These are phyloP conservation scores for Acrobasis suavella DNA, from an alignment of 2,888 invertebrate species.

Conservation along the genomic window DNA sequence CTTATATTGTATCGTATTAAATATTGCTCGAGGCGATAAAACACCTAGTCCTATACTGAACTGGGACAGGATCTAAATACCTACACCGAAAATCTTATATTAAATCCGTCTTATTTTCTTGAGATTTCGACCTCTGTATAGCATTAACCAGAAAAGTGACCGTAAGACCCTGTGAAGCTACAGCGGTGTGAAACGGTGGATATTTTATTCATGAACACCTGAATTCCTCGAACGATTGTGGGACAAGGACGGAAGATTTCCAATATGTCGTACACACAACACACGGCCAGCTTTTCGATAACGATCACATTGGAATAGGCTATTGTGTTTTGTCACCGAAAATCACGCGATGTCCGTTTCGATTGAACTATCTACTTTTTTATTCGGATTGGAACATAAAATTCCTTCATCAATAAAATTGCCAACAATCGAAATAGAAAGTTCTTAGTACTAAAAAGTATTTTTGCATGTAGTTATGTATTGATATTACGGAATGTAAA, in stretches of 20 bases:
- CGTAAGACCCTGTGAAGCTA: slow-evolving; percentile 29
- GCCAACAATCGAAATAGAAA: too few species aligned
- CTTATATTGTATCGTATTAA: too few species aligned
- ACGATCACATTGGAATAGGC: slow-evolving; percentile 14
- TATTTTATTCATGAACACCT: slow-evolving; percentile 59
- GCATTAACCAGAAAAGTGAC: slow-evolving; percentile 39
- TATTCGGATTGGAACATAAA: neutral
- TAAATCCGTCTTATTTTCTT: slow-evolving; percentile 26
- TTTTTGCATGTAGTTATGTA: too few species aligned
- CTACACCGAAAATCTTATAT: slow-evolving; percentile 18
- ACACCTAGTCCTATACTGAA: too few species aligned
- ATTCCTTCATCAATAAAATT: too few species aligned
- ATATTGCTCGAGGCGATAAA: too few species aligned
- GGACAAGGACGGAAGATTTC: slow-evolving; percentile 23
- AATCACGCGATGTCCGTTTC: slow-evolving; percentile 16
- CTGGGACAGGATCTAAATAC: neutral
- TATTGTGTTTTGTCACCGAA: slow-evolving; percentile 14
- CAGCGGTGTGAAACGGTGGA: slow-evolving; percentile 42
- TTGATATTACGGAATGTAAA: too few species aligned
- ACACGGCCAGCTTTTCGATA: slow-evolving; percentile 12
- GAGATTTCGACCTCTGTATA: slow-evolving; percentile 35
- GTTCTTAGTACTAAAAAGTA: too few species aligned
- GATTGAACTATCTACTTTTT: slow-evolving; percentile 4
- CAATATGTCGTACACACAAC: slow-evolving; percentile 10
- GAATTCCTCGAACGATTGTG: slow-evolving; percentile 39